Percentiles rank a stretch among this genome's conserved stretches.
phyloP scores from a whole-genome alignment of 2,888 invertebrate species.

The Caenorhabditis sp. region DNA sequence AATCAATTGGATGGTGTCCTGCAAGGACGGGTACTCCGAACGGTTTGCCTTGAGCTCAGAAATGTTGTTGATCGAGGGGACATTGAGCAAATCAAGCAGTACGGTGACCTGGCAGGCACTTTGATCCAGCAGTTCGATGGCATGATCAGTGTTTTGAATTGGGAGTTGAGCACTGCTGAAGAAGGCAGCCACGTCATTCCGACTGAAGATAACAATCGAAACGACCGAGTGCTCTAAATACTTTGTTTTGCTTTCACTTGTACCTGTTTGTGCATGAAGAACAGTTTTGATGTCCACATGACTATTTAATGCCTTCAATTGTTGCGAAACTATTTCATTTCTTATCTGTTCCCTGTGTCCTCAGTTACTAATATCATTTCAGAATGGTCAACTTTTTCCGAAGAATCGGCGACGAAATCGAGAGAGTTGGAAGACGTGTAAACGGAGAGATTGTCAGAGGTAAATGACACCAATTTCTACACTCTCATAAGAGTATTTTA shows the following conservation, averaged over 20 bases:
- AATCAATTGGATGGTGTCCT: slow-evolving; percentile 22
- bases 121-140: slow-evolving; percentile 32
- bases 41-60: slow-evolving; percentile 19
- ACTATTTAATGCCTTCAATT: neutral
- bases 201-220: neutral
- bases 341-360: neutral
- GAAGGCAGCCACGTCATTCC: neutral
- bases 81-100: slow-evolving; percentile 17
- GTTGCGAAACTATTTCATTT: too few relatives aligned
- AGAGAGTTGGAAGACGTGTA: neutral
- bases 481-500: neutral
- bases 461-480: neutral
- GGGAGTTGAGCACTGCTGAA: slow-evolving; percentile 15
- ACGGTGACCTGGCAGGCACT: slow-evolving; percentile 1
- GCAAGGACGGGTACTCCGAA: slow-evolving; percentile 17
- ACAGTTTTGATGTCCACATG: neutral
- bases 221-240: neutral
- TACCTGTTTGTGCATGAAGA: too few relatives aligned
- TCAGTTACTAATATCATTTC: too few relatives aligned
- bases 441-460: neutral
- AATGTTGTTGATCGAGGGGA: slow-evolving; percentile 22
- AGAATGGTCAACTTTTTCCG: neutral
- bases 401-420: neutral
- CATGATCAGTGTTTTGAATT: slow-evolving; percentile 10
- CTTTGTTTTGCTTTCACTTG: too few relatives aligned